Percentiles rank a stretch among this genome's conserved stretches.
phyloP scores from a whole-genome alignment of 2,797 vertebrate species.

The Helostoma temminkii region DNA sequence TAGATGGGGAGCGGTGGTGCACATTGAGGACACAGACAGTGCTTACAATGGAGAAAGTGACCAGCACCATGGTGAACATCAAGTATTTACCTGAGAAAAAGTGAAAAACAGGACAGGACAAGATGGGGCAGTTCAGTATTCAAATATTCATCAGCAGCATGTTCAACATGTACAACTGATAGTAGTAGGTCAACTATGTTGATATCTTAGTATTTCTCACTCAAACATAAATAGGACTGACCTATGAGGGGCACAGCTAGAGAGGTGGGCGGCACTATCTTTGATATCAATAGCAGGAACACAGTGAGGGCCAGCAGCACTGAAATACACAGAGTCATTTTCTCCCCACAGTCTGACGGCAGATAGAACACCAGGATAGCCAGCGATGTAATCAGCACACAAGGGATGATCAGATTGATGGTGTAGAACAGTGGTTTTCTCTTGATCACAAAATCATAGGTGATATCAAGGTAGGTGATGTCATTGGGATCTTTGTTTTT shows the following conservation, averaged over 20 bases:
- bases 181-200: no score
- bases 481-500: slow-evolving; percentile 86
- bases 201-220: background rate
- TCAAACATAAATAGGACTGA: slow-evolving; percentile 48
- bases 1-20: slow-evolving; percentile 87
- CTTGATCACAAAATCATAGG: slow-evolving; percentile 86
- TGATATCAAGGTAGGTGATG: slow-evolving; percentile 85
- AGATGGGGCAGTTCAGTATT: background rate
- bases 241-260: slow-evolving; percentile 87
- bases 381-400: slow-evolving; percentile 86
- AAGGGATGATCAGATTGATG: slow-evolving; percentile 87
- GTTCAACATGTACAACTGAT: background rate
- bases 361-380: slow-evolving; percentile 88
- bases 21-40: slow-evolving; percentile 86
- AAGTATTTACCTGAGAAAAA: slow-evolving; percentile 84
- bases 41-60: slow-evolving; percentile 86
- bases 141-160: background rate
- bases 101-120: background rate
- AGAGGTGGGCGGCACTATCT: slow-evolving; percentile 88
- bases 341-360: slow-evolving; percentile 86
- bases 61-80: slow-evolving; percentile 89
- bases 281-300: slow-evolving; percentile 87
- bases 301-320: slow-evolving; percentile 88
- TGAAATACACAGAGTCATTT: slow-evolving; percentile 87
- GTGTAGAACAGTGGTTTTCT: slow-evolving; percentile 88